These are phyloP conservation scores for Neotoxoptera formosana DNA, from an alignment of 1,140 invertebrate genomes.

Conservation along the genomic window DNA sequence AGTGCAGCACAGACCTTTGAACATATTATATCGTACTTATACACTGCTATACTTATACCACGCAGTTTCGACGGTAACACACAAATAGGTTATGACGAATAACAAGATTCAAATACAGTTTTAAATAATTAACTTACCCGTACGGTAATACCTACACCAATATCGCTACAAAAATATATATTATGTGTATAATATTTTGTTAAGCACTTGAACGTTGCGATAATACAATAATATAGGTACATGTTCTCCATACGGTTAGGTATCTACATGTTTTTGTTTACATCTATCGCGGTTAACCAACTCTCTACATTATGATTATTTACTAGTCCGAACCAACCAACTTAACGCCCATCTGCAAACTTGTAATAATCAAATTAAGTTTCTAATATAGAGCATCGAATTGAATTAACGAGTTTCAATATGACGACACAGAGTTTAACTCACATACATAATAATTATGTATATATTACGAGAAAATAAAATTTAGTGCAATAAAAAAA, in stretches of 20 bases:
- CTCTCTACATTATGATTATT: not conserved
- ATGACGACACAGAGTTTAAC: not conserved
- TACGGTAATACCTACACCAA: not conserved
- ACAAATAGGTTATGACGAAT: not conserved
- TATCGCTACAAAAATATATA: not conserved
- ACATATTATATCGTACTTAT: not conserved
- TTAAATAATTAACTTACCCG: slow-evolving; percentile 35
- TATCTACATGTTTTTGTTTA: not conserved
- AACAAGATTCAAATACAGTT: not conserved
- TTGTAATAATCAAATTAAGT: not conserved
- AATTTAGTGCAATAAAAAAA: not conserved
- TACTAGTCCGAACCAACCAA: not conserved
- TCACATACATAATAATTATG: not conserved
- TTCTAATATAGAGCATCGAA: not conserved
- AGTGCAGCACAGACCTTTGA: not conserved
- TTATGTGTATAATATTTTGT: not conserved
- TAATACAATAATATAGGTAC: not conserved
- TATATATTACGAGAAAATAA: not conserved
- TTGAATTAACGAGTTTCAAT: not conserved
- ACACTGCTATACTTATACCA: not conserved
- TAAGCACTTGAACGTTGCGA: not conserved
- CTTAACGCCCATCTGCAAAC: not conserved
- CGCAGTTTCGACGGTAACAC: not conserved
- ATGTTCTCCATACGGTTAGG: not conserved
- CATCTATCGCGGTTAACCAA: not conserved